Percentiles rank a stretch among this genome's conserved stretches.
These are phyloP conservation scores for Lottia gigantea DNA, from an alignment of 2,888 invertebrate genomes.

Conservation along the genomic window DNA sequence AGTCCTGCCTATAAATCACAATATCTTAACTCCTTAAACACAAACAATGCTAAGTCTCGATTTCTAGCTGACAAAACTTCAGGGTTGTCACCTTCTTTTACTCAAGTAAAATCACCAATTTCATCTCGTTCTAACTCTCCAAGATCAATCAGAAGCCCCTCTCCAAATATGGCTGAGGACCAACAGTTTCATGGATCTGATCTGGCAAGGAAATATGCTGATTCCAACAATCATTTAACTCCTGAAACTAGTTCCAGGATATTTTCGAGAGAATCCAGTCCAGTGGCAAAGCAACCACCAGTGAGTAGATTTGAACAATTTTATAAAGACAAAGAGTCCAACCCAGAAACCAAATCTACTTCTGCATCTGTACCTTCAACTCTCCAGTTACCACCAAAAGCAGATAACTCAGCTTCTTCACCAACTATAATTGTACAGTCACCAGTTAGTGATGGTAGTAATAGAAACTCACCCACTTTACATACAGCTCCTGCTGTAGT, in stretches of 20 bases:
- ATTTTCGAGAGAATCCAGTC: not conserved
- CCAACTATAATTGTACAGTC: too few species aligned
- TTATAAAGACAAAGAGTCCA: not conserved
- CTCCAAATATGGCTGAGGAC: not conserved
- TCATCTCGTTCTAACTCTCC: not conserved
- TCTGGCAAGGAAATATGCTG: not conserved
- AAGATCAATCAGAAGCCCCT: not conserved
- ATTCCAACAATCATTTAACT: not conserved
- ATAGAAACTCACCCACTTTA: too few species aligned
- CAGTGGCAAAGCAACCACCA: not conserved
- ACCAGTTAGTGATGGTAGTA: too few species aligned
- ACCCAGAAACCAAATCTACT: too few species aligned
- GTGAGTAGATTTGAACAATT: slow-evolving; percentile 4
- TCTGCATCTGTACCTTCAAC: too few species aligned
- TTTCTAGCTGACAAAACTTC: not conserved
- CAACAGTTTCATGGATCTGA: slow-evolving; percentile 1
- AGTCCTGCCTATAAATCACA: not conserved
- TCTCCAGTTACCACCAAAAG: too few species aligned
- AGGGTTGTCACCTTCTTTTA: not conserved
- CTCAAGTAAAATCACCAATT: not conserved
- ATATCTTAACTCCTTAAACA: not conserved
- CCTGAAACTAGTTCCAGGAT: not conserved
- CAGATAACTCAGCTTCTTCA: too few species aligned
- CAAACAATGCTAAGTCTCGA: not conserved
- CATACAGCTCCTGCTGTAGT: too few species aligned